These are phyloP conservation scores for Sericinus montela DNA, from an alignment of 2,888 invertebrate species.

Conservation along the genomic window DNA sequence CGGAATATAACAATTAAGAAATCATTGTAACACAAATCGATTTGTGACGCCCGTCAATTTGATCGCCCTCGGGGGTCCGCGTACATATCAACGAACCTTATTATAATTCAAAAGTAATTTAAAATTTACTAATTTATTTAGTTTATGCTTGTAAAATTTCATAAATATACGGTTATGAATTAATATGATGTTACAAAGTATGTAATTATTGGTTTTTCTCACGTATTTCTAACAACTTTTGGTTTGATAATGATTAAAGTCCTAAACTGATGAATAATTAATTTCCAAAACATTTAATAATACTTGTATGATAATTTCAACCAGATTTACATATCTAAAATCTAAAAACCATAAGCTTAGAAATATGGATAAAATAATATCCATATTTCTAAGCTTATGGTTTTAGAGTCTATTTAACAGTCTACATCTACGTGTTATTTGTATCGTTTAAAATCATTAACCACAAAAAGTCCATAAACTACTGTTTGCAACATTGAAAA, in stretches of 20 bases:
- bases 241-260: neutral
- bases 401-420: too few species aligned
- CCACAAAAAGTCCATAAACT: too few species aligned
- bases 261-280: neutral
- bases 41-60: slow-evolving; percentile 47
- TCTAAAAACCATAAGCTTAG: too few species aligned
- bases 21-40: slow-evolving; percentile 53
- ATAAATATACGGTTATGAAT: neutral
- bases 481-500: too few species aligned
- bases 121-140: neutral
- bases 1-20: slow-evolving; percentile 51
- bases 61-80: slow-evolving; percentile 15
- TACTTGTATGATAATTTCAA: too few species aligned
- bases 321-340: too few species aligned
- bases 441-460: too few species aligned
- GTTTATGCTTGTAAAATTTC: neutral
- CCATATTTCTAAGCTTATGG: too few species aligned
- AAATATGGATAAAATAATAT: too few species aligned
- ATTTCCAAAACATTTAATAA: neutral
- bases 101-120: neutral
- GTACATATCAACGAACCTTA: neutral
- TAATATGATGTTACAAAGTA: neutral
- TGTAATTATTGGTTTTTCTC: neutral
- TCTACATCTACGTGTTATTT: too few species aligned
- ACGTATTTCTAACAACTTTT: neutral